Conservation (phyloP, 2,888 invertebrate species). For the Alsophila aescularia region DNA sequence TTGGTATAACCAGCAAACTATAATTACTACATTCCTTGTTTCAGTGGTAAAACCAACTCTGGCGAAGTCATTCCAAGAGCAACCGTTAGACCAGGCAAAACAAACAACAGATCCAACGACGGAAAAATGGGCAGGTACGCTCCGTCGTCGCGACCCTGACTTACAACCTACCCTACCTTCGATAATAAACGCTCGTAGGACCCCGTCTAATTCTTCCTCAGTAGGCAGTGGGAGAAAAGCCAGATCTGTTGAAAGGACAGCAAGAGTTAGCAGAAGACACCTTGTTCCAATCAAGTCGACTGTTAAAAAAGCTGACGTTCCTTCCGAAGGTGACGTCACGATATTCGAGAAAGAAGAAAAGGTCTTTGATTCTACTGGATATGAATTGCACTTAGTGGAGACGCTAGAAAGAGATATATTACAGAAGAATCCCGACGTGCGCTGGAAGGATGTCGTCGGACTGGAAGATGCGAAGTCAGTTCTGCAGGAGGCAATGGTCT, state of each 20-base stretch:
- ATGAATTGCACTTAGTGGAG: constrained; percentile 91
- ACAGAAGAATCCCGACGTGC: constrained; percentile 92
- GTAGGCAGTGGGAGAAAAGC: constrained; percentile 69
- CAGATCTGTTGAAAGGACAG: constrained; percentile 75
- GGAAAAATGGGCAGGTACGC: constrained; percentile 88
- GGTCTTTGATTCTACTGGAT: constrained; percentile 88
- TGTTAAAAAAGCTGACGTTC: constrained; percentile 60
- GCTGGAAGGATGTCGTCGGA: constrained; percentile 91
- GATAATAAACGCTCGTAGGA: constrained; percentile 74
- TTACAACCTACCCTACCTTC: constrained; percentile 87
- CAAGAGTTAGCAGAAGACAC: constrained; percentile 56
- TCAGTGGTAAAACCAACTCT: constrained; percentile 75
- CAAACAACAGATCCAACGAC: constrained; percentile 72
- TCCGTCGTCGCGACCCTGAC: constrained; percentile 87
- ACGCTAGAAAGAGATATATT: constrained; percentile 93
- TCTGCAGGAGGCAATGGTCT: constrained; percentile 93
- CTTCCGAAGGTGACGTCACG: constrained; percentile 67
- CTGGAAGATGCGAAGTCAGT: constrained; percentile 90
- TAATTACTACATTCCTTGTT: constrained; percentile 37
- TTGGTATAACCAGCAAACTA: constrained; percentile 14
- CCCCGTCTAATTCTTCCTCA: constrained; percentile 80
- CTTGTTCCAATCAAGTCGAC: constrained; percentile 69
- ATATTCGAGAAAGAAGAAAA: constrained; percentile 72
- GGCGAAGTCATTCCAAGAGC: constrained; percentile 55
- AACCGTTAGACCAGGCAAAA: constrained; percentile 61